These are phyloP conservation scores for Cirrhinus mrigala DNA, from an alignment of 2,797 vertebrate species.

Conservation along the genomic window DNA sequence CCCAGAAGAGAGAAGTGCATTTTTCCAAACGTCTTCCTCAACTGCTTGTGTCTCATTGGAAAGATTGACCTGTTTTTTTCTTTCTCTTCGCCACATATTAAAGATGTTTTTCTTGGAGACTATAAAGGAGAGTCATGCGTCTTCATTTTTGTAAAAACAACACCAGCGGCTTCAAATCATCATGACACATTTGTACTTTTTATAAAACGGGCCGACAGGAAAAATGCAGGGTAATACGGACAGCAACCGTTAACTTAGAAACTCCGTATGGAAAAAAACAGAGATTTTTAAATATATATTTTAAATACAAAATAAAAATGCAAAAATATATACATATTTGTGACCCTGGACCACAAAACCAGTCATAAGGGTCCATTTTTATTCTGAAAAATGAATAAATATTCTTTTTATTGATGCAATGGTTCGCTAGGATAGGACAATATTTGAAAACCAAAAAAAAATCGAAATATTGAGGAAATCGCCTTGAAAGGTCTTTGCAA, in stretches of 20 bases:
- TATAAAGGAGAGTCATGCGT: neutral
- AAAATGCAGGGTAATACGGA: neutral
- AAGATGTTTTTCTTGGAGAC: constrained; percentile 37
- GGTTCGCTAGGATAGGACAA: no score
- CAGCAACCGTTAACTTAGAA: neutral
- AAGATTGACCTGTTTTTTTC: constrained; percentile 28
- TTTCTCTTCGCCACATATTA: constrained; percentile 2
- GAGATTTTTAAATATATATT: no score
- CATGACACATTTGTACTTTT: neutral
- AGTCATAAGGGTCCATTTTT: no score
- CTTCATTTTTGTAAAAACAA: constrained; percentile 15
- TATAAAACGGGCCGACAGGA: neutral
- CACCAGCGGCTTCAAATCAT: neutral
- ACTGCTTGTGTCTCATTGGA: constrained; percentile 42
- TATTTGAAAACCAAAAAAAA: no score
- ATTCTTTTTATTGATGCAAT: no score
- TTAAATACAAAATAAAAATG: no score
- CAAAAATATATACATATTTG: neutral
- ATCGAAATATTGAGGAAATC: no score
- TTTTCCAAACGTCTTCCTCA: constrained; percentile 20
- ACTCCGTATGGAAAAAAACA: neutral
- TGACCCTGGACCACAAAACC: no score
- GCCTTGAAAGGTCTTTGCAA: no score
- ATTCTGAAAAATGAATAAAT: no score
- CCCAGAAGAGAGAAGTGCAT: constrained; percentile 15